Evolutionary conservation across 2,888 invertebrate genomes (phyloP).

Genomic region (Sinhomidia bicolor): DNA sequence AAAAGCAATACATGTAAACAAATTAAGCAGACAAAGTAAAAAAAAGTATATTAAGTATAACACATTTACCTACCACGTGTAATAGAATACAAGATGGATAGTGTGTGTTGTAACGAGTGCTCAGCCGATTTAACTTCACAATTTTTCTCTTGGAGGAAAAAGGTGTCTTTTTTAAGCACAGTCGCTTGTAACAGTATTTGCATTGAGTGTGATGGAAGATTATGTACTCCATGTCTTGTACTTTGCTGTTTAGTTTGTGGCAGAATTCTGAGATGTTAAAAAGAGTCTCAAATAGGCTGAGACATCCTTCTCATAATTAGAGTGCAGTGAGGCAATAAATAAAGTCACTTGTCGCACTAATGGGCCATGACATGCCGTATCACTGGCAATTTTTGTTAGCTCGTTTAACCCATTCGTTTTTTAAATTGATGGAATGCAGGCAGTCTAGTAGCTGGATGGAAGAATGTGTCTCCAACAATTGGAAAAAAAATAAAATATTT

Average conservation of each 20-base stretch:
- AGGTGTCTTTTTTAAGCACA: too few species aligned
- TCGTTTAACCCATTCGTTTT: conserved; percentile 41
- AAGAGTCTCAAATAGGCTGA: background rate
- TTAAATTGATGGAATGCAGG: background rate
- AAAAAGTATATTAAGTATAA: too few species aligned
- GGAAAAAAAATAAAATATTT: background rate
- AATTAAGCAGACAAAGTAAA: too few species aligned
- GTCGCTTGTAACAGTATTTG: too few species aligned
- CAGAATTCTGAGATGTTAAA: background rate
- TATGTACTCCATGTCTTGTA: too few species aligned
- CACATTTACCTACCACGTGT: too few species aligned
- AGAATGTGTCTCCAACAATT: background rate
- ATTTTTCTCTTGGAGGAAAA: too few species aligned
- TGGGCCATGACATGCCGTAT: conserved; percentile 60
- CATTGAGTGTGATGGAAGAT: too few species aligned
- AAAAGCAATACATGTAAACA: too few species aligned
- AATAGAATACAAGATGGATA: too few species aligned
- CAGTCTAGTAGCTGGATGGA: background rate
- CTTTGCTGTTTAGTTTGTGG: background rate
- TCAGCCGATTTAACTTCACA: too few species aligned
- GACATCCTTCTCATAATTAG: conserved; percentile 70
- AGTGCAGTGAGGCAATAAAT: conserved; percentile 70
- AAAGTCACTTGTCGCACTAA: conserved; percentile 68
- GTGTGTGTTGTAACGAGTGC: too few species aligned
- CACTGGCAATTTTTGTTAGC: conserved; percentile 54